Evolutionary conservation across 2,888 invertebrate genomes (phyloP), one percentile per base, ranked within the genome.

Genomic region (Nymphalis urticae): DNA sequence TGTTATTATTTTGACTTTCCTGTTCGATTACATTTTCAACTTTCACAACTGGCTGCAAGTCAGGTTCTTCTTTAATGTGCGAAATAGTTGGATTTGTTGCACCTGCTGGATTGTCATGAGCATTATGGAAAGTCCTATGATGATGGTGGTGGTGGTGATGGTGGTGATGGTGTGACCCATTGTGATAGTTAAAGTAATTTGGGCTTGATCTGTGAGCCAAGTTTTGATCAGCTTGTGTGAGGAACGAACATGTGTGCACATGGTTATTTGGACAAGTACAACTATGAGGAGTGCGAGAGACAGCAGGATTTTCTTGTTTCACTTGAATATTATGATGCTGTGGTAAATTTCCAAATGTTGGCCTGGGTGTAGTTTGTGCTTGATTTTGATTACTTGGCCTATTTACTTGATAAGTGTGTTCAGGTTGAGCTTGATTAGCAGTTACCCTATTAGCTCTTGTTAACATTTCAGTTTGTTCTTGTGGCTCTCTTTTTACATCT

Each of bases 21-120:
- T n/a, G n/a, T 58, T 58, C 62, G 24, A 54, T 50, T 53, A 63
- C 59, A 42, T 24, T 61, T 62, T 71, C 71, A 65, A 83, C 82
- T 76, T 90, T 90, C 5, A 90, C 79, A 68, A 79, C 62, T 27
- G 73, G 75, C 61, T 80, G 81, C 21, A 72, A 70, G 21, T 75
- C 78, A 9, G 86, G 86, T 71, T 91, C 91, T 61, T 84, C 82
- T 76, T 92, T 91, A 8, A 90, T 80, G 72, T 81, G 81, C 42
- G 80, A 73, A 48, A 75, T 73, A 51, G 75, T 64, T 58, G 70
- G 59, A 21, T 66, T 65, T 36, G 62, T 24, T 51, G 75, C 73
- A 68, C 73, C 62, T 16, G 64, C 56, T 21, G 42, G 10, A 42
- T 42, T 48, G 70, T 70, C 80, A 64, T 73, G 74, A 48, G 75